Evolutionary conservation across 1,140 invertebrate species (phyloP), one percentile per base, ranked within the genome.

Genomic region (Camponotus vicinus): DNA sequence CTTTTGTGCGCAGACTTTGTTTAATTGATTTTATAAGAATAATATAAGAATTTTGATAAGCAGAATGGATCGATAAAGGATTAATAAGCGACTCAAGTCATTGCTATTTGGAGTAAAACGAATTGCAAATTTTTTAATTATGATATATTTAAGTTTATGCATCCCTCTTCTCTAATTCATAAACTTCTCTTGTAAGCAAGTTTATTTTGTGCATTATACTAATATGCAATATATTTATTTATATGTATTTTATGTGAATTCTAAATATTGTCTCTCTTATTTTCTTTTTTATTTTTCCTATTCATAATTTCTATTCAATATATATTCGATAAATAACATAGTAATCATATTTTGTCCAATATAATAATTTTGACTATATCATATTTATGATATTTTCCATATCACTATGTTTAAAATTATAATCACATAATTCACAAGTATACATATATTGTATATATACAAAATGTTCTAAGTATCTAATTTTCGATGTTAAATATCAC

Each of bases 181-280:
- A 67, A 79, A 69, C 9, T 55, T 21, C 21, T 21, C 15, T 80
- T 57, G n/a, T 34, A 27, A 57, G 15, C 21, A 80, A 67, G 13
- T 57, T 69, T 69, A 80, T 69, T 69, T 69, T 57, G 63, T 80
- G 77, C 63, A 67, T 40, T 8, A 27, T 79, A 34, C 49, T 67
- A 79, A 37, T 55, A 67, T 55, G 76, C 2, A 5, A 57, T 80
- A 69, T 67, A 67, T 67, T 55, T 13, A n/a, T 80, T 80, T 80
- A 66, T 80, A 70, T 37, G 49, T 70, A 80, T 80, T 59, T 27
- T 80, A 27, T 21, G 76, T 80, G 64, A 80, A 40, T 42, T 21
- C 45, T 80, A 80, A 80, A 80, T 80, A 80, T 80, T 80, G 78
- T 80, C 78, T 42, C 18, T 70, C 37, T 78, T 3, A 4, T n/a